phyloP scores from a whole-genome alignment of 2,888 invertebrate species.

The Elysia crispata region DNA sequence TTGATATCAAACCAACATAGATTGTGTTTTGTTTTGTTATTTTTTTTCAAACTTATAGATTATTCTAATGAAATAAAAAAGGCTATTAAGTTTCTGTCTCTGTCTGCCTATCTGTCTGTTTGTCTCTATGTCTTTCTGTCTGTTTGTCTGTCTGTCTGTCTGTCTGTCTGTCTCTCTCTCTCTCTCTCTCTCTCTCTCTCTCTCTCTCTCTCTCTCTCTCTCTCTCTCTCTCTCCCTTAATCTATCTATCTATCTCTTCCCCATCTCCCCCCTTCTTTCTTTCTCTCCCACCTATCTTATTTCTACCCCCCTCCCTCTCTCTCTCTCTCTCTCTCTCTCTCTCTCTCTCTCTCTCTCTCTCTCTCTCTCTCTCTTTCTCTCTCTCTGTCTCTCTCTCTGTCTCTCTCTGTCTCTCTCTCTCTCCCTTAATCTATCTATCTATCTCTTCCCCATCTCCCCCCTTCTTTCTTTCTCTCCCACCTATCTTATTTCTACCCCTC shows the following conservation, averaged over 20 bases:
- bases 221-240: not conserved
- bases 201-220: slow-evolving; percentile 11
- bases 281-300: not conserved
- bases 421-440: not conserved
- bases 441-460: not conserved
- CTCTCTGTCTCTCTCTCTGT: slow-evolving; percentile 20
- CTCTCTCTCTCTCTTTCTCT: slow-evolving; percentile 26
- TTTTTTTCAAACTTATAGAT: too few relatives aligned
- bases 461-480: not conserved
- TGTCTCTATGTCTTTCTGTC: too few relatives aligned
- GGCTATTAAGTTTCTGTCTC: too few relatives aligned
- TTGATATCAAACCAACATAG: too few relatives aligned
- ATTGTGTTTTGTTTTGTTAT: too few relatives aligned
- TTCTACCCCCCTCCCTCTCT: slow-evolving; percentile 10
- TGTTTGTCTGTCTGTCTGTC: too few relatives aligned
- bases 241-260: too few relatives aligned
- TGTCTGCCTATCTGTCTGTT: too few relatives aligned
- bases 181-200: too few relatives aligned
- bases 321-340: not conserved
- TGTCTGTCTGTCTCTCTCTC: too few relatives aligned
- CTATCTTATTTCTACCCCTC: not conserved
- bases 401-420: slow-evolving; percentile 11
- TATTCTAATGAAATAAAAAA: too few relatives aligned
- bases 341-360: slow-evolving; percentile 9
- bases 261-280: not conserved